Base-by-base conservation (phyloP, 1,140 invertebrate genomes). In the Hycleus cichorii region DNA sequence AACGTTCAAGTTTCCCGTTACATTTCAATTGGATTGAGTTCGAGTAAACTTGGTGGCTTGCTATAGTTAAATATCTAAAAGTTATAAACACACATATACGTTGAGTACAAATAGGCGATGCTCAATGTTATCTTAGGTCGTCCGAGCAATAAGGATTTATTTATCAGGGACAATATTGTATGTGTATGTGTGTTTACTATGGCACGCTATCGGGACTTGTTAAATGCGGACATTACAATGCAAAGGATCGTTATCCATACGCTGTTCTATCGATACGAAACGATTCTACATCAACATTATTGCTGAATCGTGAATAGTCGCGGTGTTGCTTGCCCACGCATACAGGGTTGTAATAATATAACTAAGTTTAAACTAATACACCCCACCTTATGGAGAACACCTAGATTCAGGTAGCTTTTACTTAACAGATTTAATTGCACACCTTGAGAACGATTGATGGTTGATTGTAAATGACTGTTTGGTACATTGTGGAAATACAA, bases 201-300 rank as follows among this genome's bases (percentile, higher is more conserved):
- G 59, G 68, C 64, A 64, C 61, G 65, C 62, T 70, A 71, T 71
- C 69, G 62, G 55, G 49, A 62, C 64, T 71, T 72, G 70, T 72
- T 69, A 70, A 70, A 67, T 70, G 66, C 64, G 67, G 65, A 70
- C 70, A 69, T 72, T 72, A 71, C 69, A 71, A 72, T 70, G 65
- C 66, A 61, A 59, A 60, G 68, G 67, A 71, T 71, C 66, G 69
- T 71, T 71, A 71, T 72, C 69, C 65, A 53, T 38, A 60, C 58
- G 56, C 62, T 57, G 63, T 68, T 61, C 61, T 58, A 67, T 69
- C 66, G 68, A 67, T 69, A 65, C 62, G 9, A 57, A 64, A 58
- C 67, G 64, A 68, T 65, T 69, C 68, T 66, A 71, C 66, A 67
- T 68, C 67, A 65, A 62, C 66, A 66, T 72, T 72, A 72, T 69